A percentile compares a stretch with the other conserved stretches of the same genome.
These are phyloP conservation scores for Oreotrochilus melanogaster DNA, from an alignment of 2,113 vertebrate genomes.

Conservation along the genomic window DNA sequence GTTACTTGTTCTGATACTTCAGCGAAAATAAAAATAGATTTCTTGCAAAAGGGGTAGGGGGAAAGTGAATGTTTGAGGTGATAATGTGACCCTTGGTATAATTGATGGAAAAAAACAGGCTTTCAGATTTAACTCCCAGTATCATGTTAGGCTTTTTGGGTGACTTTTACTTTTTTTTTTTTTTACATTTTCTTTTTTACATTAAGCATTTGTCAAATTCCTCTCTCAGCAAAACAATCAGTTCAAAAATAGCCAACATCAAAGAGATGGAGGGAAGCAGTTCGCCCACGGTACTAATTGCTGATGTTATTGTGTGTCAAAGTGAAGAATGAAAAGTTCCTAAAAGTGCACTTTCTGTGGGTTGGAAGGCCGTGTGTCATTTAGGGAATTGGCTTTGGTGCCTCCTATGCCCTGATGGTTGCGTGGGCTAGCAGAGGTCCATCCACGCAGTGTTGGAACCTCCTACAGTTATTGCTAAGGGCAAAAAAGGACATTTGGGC, in stretches of 20 bases:
- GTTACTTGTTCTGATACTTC: constrained; percentile 50
- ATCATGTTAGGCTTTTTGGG: background rate
- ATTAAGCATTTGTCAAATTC: background rate
- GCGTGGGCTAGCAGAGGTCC: background rate
- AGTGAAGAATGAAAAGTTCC: background rate
- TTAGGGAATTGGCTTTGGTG: background rate
- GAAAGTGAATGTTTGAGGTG: background rate
- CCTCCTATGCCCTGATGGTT: background rate
- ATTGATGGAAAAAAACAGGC: background rate
- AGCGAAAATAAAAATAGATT: constrained; percentile 45
- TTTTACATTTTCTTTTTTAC: background rate
- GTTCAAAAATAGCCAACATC: constrained; percentile 45
- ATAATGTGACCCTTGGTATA: background rate
- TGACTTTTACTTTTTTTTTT: background rate
- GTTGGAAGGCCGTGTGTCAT: background rate
- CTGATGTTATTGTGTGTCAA: background rate
- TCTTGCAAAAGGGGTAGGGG: background rate
- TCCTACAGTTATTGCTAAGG: background rate
- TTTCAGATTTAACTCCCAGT: background rate
- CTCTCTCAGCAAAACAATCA: constrained; percentile 45
- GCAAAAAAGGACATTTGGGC: background rate
- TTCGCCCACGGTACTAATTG: constrained; percentile 15
- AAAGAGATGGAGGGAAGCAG: constrained; percentile 2
- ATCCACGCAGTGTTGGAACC: background rate
- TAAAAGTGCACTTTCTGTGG: background rate